Evolutionary conservation across 2,888 invertebrate species (phyloP), one percentile per base, ranked within the genome.

Genomic region (Yponomeuta cagnagella): DNA sequence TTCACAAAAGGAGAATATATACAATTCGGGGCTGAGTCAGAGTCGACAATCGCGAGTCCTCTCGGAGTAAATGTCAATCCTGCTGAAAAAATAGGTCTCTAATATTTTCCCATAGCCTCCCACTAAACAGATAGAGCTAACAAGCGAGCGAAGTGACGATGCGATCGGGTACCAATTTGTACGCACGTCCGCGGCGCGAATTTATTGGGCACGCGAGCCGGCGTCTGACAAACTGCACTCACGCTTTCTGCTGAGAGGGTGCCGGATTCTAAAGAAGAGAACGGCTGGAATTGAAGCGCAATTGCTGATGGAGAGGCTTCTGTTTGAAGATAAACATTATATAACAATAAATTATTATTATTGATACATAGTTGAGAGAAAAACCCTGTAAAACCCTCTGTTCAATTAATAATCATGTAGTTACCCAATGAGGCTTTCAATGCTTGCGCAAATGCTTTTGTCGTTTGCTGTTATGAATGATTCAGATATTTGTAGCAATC

Each of bases 111-210:
- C 37, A 67, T 43, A 67, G 52, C 3, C 52, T 15, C 52, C 15
- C 12, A 58, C 12, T 12, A 58, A 15, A 58, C 15, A 58, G 52
- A 12, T 31, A n/a, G 68, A 33, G 72, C 83, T 87, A 88, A 89
- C 89, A 88, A 88, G 87, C 81, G 80, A 70, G 83, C 84, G 83
- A 82, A 78, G 82, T 78, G 79, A 73, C 76, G 85, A 89, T 85
- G 81, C 79, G 79, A 86, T 86, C 82, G 78, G 66, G 77, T 71
- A 85, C 88, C 90, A 90, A 90, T 90, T 90, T 90, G 90, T 90
- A 85, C 87, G 83, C 83, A 83, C 85, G 90, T 89, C 89, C 73
- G 76, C 70, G 71, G 73, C 75, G 78, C 77, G 78, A 86, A 90
- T 90, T 90, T 90, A 90, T 90, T 84, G 84, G 78, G 78, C 87